Percentiles rank a stretch among this genome's conserved stretches.
phyloP scores from a whole-genome alignment of 2,113 vertebrate species.

The Tyrannus savana region DNA sequence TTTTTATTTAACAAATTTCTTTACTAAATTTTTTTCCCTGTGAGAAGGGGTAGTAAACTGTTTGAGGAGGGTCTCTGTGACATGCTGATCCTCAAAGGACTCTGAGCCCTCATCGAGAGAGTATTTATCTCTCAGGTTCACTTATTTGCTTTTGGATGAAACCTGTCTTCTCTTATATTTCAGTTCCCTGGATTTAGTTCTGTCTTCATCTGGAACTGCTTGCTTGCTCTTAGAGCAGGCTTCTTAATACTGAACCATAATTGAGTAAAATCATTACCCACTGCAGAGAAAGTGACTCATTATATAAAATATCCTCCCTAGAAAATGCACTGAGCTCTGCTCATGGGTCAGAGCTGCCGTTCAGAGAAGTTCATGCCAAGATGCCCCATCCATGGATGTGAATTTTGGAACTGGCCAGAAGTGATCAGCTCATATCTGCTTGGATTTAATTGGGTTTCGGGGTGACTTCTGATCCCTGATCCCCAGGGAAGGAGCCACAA shows the following conservation, averaged over 20 bases:
- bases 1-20: background rate
- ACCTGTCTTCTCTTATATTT: background rate
- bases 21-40: background rate
- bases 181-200: background rate
- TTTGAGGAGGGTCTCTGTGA: background rate
- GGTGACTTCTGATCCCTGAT: conserved; percentile 44
- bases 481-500: conserved; percentile 35
- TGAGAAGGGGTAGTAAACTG: background rate
- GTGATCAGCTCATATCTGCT: conserved; percentile 1
- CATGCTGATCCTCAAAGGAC: accelerated
- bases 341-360: background rate
- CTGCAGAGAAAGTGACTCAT: background rate
- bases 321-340: background rate
- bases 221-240: background rate
- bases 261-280: background rate
- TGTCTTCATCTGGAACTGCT: background rate
- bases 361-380: background rate
- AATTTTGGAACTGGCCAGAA: background rate
- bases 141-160: background rate
- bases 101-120: background rate
- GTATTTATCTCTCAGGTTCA: background rate
- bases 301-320: background rate
- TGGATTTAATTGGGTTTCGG: conserved; percentile 46
- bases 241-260: background rate
- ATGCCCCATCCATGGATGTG: background rate